A percentile compares a stretch with the other conserved stretches of the same genome.
These are phyloP conservation scores for Cetonia aurata DNA, from an alignment of 2,888 invertebrate genomes.

Conservation along the genomic window DNA sequence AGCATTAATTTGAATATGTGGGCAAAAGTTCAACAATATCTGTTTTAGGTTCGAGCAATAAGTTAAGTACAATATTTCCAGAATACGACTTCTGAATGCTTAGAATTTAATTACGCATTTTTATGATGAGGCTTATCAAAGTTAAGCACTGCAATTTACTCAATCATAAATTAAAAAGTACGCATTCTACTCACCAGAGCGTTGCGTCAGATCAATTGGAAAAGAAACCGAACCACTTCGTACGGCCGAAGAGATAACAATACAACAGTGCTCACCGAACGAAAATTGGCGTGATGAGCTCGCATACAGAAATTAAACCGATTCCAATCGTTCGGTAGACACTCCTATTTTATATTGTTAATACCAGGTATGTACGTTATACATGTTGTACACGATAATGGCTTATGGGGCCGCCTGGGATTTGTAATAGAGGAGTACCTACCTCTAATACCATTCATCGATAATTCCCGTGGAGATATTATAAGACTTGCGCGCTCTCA, in stretches of 20 bases:
- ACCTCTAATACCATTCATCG: slow-evolving; percentile 32
- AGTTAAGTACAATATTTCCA: too few relatives aligned
- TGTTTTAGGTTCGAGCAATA: too few relatives aligned
- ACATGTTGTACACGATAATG: slow-evolving; percentile 9
- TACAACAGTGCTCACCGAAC: slow-evolving; percentile 10
- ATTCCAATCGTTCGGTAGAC: slow-evolving; percentile 21
- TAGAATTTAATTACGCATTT: not conserved
- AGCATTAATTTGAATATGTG: too few relatives aligned
- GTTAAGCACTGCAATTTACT: slow-evolving; percentile 1
- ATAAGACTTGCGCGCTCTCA: slow-evolving; percentile 31
- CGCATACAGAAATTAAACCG: slow-evolving; percentile 27
- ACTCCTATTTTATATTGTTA: slow-evolving; percentile 41
- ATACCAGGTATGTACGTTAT: slow-evolving; percentile 2
- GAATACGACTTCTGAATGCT: too few relatives aligned
- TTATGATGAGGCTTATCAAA: not conserved
- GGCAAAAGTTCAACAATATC: too few relatives aligned
- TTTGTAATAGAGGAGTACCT: slow-evolving; percentile 37
- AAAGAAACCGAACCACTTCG: slow-evolving; percentile 7
- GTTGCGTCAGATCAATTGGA: slow-evolving; percentile 12
- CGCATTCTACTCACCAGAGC: slow-evolving; percentile 27
- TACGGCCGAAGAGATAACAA: not conserved
- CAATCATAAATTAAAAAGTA: slow-evolving; percentile 14
- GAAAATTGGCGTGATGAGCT: slow-evolving; percentile 30
- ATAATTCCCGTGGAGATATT: slow-evolving; percentile 33
- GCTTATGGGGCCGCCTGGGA: slow-evolving; percentile 28